These are phyloP conservation scores for Lerema accius DNA, from an alignment of 1,140 invertebrate species.

Conservation along the genomic window DNA sequence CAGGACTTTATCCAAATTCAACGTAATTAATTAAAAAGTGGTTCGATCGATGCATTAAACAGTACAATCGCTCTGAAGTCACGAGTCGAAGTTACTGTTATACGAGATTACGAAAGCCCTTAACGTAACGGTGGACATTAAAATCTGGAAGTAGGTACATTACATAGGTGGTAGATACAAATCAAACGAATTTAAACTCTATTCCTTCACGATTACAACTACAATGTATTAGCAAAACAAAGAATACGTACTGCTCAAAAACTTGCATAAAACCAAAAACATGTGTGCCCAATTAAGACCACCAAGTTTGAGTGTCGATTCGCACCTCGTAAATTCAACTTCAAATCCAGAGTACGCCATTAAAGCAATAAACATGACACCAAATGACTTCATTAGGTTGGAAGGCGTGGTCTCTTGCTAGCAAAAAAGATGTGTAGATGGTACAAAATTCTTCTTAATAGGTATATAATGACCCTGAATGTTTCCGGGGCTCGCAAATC, in stretches of 20 bases:
- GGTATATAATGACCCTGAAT: slow-evolving; percentile 74
- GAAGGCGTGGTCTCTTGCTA: slow-evolving; percentile 60
- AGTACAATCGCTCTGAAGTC: slow-evolving; percentile 21
- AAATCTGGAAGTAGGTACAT: slow-evolving; percentile 5
- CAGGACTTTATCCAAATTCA: slow-evolving; percentile 17
- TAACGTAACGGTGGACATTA: slow-evolving; percentile 21
- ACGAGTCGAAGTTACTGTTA: slow-evolving; percentile 31
- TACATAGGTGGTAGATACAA: slow-evolving; percentile 9
- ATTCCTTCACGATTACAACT: neutral
- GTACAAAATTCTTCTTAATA: slow-evolving; percentile 56
- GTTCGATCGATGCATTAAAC: slow-evolving; percentile 26
- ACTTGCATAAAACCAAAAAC: slow-evolving; percentile 36
- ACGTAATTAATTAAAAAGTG: slow-evolving; percentile 25
- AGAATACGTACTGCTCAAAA: slow-evolving; percentile 28
- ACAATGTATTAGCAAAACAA: neutral
- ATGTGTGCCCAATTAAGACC: slow-evolving; percentile 61
- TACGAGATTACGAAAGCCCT: slow-evolving; percentile 33
- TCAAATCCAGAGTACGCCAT: slow-evolving; percentile 72
- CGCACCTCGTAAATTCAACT: slow-evolving; percentile 74
- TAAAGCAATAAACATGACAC: slow-evolving; percentile 80
- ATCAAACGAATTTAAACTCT: neutral
- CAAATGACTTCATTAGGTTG: slow-evolving; percentile 79
- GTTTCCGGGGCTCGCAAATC: slow-evolving; percentile 70
- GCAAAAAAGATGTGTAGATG: slow-evolving; percentile 70
- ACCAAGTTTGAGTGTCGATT: slow-evolving; percentile 69